These are phyloP conservation scores for Troilus luridus DNA, from an alignment of 2,888 invertebrate species.

Conservation along the genomic window DNA sequence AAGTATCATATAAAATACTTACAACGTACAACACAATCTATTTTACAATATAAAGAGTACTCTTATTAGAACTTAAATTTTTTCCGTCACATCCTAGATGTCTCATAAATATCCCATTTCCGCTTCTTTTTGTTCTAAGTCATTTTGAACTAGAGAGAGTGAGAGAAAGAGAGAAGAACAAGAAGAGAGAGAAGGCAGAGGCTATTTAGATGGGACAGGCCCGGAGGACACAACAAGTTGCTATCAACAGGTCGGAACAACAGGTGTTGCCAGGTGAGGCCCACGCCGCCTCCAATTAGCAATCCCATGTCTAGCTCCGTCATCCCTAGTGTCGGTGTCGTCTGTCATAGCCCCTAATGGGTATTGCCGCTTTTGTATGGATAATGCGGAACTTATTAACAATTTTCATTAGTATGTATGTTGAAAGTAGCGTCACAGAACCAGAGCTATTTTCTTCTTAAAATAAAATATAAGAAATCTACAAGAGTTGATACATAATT, in stretches of 20 bases:
- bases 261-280: conserved; percentile 22
- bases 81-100: neutral
- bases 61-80: too few relatives aligned
- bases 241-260: conserved; percentile 45
- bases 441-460: neutral
- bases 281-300: conserved; percentile 13
- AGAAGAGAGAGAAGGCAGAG: neutral
- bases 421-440: neutral
- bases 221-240: conserved; percentile 22
- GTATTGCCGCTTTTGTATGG: neutral
- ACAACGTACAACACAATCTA: too few relatives aligned
- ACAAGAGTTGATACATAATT: too few relatives aligned
- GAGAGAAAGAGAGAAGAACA: neutral
- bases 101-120: neutral
- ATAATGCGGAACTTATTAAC: too few relatives aligned
- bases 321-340: neutral
- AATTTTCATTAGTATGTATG: too few relatives aligned
- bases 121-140: neutral
- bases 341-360: neutral
- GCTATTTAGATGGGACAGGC: conserved; percentile 26
- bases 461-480: too few relatives aligned
- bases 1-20: too few relatives aligned
- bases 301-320: conserved; percentile 8
- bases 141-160: neutral
- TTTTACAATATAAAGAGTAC: too few relatives aligned